A percentile compares a stretch with the other conserved stretches of the same genome.
Evolutionary conservation across 2,888 invertebrate species (phyloP).

Genomic region (Aleiodes alternator): DNA sequence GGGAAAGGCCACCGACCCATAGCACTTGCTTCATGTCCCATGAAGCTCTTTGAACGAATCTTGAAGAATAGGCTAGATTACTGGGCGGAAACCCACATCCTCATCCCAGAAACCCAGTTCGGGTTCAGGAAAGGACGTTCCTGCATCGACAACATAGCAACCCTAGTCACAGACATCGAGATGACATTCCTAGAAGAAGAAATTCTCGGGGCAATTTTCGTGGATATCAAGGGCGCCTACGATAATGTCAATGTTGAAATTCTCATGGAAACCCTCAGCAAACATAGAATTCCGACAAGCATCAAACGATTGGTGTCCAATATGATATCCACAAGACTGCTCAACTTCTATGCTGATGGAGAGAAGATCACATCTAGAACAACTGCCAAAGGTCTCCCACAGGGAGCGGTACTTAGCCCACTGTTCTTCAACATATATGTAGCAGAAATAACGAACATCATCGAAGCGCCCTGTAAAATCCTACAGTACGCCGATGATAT

Average conservation of each 20-base stretch:
- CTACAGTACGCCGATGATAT: constrained; percentile 29
- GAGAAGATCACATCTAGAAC: background rate
- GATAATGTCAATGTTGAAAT: constrained; percentile 14
- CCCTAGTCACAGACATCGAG: constrained; percentile 27
- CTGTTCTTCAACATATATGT: constrained; percentile 24
- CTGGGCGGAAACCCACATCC: constrained; percentile 1
- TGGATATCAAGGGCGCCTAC: constrained; percentile 24
- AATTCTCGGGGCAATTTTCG: constrained; percentile 3
- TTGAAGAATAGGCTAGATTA: constrained; percentile 9
- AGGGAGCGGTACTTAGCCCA: constrained; percentile 14
- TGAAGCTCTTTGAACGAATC: constrained; percentile 28
- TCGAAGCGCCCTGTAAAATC: background rate
- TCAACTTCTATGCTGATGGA: constrained; percentile 13
- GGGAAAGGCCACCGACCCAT: constrained; percentile 20
- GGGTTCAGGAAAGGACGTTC: constrained; percentile 22
- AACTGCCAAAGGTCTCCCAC: constrained; percentile 12
- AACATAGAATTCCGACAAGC: background rate
- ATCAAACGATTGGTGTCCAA: constrained; percentile 3
- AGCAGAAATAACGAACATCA: constrained; percentile 7
- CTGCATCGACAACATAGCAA: constrained; percentile 14
- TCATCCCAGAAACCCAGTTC: constrained; percentile 19
- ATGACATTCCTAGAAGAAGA: constrained; percentile 21
- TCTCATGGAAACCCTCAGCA: constrained; percentile 10
- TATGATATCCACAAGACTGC: background rate
- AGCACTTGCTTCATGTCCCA: background rate